A percentile compares a stretch with the other conserved stretches of the same genome.
These are phyloP conservation scores for Euplexia lucipara DNA, from an alignment of 2,888 invertebrate species.

Conservation along the genomic window DNA sequence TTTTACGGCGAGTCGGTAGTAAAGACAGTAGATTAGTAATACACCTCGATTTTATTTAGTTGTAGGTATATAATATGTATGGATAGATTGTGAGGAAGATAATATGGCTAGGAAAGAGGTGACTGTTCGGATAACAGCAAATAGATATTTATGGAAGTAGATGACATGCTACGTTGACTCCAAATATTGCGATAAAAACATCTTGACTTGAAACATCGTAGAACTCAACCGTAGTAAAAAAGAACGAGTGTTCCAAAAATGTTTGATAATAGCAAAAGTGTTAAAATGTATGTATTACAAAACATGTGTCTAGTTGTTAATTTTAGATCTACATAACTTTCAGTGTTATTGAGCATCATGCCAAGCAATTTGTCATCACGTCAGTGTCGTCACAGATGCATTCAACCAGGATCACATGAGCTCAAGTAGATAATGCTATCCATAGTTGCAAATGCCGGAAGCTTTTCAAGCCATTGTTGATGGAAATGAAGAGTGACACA, in stretches of 20 bases:
- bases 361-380: slow-evolving; percentile 49
- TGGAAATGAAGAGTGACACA: slow-evolving; percentile 67
- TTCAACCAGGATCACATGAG: slow-evolving; percentile 62
- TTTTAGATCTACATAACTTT: slow-evolving; percentile 36
- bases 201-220: neutral
- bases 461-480: slow-evolving; percentile 70
- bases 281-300: slow-evolving; percentile 21
- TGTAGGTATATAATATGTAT: too few relatives aligned
- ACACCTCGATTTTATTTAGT: too few relatives aligned
- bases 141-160: too few relatives aligned
- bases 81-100: too few relatives aligned
- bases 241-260: neutral
- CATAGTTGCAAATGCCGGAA: slow-evolving; percentile 68
- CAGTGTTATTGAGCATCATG: slow-evolving; percentile 42
- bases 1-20: too few relatives aligned
- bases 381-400: slow-evolving; percentile 55
- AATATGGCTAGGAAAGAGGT: too few relatives aligned
- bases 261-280: neutral
- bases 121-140: too few relatives aligned
- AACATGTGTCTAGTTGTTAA: slow-evolving; percentile 24
- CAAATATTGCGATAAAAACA: too few relatives aligned
- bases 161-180: too few relatives aligned
- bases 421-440: slow-evolving; percentile 38
- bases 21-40: too few relatives aligned
- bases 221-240: neutral